Evolutionary conservation across 2,797 vertebrate genomes (phyloP).

Genomic region (Morelia viridis): DNA sequence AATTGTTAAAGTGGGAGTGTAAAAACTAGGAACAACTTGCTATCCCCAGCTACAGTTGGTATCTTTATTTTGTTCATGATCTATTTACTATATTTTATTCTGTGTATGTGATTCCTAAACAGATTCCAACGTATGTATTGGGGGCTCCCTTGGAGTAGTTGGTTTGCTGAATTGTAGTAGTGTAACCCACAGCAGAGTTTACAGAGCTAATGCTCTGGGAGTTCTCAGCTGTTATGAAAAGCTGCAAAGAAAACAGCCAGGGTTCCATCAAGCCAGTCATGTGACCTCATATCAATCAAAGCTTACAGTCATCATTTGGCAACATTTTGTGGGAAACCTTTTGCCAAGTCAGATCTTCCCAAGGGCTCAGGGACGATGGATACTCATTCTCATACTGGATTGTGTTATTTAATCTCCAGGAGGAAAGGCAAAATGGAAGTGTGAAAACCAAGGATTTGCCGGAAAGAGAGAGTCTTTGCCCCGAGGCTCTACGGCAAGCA

Average conservation of each 20-base stretch:
- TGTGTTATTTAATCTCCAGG: slow-evolving; percentile 55
- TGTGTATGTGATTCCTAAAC: not conserved
- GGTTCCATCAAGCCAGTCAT: slow-evolving; percentile 19
- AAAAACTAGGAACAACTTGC: not conserved
- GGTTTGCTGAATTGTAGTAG: not conserved
- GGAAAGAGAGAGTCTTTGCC: slow-evolving; percentile 64
- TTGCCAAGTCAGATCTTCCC: slow-evolving; percentile 53
- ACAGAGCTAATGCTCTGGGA: slow-evolving; percentile 41
- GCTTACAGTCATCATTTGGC: slow-evolving; percentile 44
- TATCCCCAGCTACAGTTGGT: not conserved
- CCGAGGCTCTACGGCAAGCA: slow-evolving; percentile 66
- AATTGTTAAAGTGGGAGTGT: not conserved
- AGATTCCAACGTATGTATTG: not conserved
- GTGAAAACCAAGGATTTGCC: slow-evolving; percentile 59
- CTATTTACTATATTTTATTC: not conserved
- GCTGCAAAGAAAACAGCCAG: slow-evolving; percentile 43
- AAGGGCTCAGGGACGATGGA: slow-evolving; percentile 58
- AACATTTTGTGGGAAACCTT: slow-evolving; percentile 46
- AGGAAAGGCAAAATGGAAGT: slow-evolving; percentile 57
- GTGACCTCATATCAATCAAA: slow-evolving; percentile 32
- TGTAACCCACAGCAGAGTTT: slow-evolving; percentile 6
- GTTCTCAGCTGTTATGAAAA: slow-evolving; percentile 64
- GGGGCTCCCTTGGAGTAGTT: no score
- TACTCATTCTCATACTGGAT: slow-evolving; percentile 52
- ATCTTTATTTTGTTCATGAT: not conserved